Base-by-base conservation (phyloP, 1,140 invertebrate genomes). In the Papilio helenus region DNA sequence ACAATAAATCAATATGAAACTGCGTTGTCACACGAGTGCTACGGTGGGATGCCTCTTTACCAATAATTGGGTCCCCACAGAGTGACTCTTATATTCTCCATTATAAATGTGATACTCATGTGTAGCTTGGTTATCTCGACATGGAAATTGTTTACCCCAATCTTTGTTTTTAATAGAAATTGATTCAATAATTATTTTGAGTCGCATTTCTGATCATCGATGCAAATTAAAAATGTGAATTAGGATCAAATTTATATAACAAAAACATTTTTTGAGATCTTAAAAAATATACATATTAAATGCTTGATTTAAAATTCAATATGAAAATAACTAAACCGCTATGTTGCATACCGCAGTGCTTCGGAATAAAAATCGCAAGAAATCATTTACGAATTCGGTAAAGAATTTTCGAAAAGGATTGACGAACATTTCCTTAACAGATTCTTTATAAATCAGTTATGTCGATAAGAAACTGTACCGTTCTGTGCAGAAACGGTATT, bases 1-100 rank as follows among this genome's bases (percentile, higher is more conserved):
- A 29, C 10, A 65, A 65, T 68, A 29, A 68, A 68, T 68, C 61
- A 68, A 68, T 68, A 68, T 68, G 26, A 29, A 34, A 68, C 61
- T 34, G 23, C 26, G 23, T 68, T 68, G 61, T 68, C 26, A 68
- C 61, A 68, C 12, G 12, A 68, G 61, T 68, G 61, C 58, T 61
- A 61, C 58, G 61, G 23, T 68, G 26, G 61, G 26, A 68, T 68
- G 26, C 61, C 61, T 68, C 61, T 68, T 68, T 68, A 61, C 61
- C 23, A 29, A 68, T 68, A 68, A 68, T 68, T 68, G 61, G 61
- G 61, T 68, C 61, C 61, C 61, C 26, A 29, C 26, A 26, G 23
- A 68, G 61, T 68, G 61, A 68, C 61, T 68, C 61, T 68, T 68
- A 68, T 29, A 12, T 16, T 68, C 26, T 68, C 2, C 12, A 68